Evolutionary conservation across 2,113 vertebrate species (phyloP).

Genomic region (Gymnorhina tibicen): DNA sequence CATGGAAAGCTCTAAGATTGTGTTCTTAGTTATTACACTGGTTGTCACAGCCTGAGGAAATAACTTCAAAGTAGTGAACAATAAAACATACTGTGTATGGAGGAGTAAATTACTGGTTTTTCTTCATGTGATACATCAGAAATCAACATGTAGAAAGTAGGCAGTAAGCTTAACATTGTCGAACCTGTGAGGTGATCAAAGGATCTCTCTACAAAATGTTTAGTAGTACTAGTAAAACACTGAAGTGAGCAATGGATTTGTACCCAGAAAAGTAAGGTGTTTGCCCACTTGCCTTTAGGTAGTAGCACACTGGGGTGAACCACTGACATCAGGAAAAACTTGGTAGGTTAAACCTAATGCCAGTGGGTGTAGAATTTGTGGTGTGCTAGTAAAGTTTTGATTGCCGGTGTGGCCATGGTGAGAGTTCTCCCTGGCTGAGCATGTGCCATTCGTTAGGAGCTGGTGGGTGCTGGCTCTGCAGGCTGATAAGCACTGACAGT

Average conservation of each 20-base stretch:
- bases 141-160: background rate
- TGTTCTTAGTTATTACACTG: background rate
- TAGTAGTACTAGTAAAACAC: background rate
- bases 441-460: background rate
- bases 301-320: background rate
- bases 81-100: background rate
- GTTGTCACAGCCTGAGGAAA: background rate
- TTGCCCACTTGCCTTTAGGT: background rate
- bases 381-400: background rate
- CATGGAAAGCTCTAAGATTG: background rate
- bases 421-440: background rate
- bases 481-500: background rate
- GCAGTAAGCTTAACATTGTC: background rate
- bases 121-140: background rate
- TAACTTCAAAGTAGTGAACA: background rate
- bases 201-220: background rate
- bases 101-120: background rate
- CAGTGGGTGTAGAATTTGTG: background rate
- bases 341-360: background rate
- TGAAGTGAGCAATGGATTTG: background rate
- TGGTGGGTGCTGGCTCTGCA: background rate
- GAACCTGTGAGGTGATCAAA: background rate
- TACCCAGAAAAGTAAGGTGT: background rate
- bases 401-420: fast-evolving
- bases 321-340: background rate